Evolutionary conservation across 2,113 vertebrate species (phyloP).

Genomic region (Nesogale talazaci): DNA sequence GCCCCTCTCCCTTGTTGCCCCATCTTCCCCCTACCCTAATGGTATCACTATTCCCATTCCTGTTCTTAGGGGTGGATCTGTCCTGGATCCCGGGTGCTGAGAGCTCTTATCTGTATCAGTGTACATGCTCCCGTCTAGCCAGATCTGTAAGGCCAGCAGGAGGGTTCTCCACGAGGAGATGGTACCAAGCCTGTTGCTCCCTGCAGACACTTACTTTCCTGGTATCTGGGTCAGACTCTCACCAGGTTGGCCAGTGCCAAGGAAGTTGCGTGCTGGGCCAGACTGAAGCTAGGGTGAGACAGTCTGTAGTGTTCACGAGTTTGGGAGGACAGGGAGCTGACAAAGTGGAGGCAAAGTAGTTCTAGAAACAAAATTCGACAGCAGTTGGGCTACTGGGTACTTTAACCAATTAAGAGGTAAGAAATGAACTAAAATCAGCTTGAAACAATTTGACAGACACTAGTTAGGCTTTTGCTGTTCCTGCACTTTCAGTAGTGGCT

Average conservation of each 20-base stretch:
- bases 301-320: neutral
- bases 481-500: neutral
- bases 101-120: no score
- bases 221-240: neutral
- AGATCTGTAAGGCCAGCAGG: no score
- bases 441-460: neutral
- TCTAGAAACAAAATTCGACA: neutral
- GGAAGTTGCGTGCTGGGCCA: no score
- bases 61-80: no score
- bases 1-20: no score
- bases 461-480: neutral
- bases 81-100: no score
- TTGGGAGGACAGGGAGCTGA: neutral
- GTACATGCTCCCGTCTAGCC: no score
- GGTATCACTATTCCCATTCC: no score
- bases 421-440: neutral
- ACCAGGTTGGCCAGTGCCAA: no score
- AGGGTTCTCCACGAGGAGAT: neutral
- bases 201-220: fast-evolving
- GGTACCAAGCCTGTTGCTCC: neutral
- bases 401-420: neutral
- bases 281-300: neutral
- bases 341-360: neutral
- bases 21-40: no score
- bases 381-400: neutral